Evolutionary conservation across 2,113 vertebrate genomes (phyloP).

Genomic region (Petrocephalus zakoni): DNA sequence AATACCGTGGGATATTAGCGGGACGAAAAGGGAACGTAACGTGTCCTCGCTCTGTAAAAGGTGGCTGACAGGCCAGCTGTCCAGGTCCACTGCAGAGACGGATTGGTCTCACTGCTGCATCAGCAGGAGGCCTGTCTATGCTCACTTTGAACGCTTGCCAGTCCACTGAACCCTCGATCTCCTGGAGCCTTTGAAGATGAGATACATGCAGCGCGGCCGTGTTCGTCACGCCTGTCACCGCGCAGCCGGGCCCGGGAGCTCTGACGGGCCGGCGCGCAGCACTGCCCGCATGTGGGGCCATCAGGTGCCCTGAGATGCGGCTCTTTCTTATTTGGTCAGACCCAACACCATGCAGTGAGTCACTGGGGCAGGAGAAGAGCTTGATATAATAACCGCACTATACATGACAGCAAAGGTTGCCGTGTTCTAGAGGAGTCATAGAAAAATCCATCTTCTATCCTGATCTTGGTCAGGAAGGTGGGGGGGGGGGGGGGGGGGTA

Average conservation of each 20-base stretch:
- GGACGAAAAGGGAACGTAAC: not conserved
- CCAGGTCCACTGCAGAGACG: not conserved
- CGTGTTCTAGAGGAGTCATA: not conserved
- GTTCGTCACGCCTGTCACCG: not conserved
- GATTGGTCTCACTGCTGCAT: not conserved
- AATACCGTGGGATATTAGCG: not conserved
- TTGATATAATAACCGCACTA: not conserved
- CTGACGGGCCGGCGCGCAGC: not conserved
- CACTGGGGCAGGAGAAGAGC: not conserved
- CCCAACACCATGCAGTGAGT: not conserved
- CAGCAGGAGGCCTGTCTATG: not conserved
- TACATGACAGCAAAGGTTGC: not conserved
- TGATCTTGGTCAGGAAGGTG: not conserved
- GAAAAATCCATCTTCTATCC: not conserved
- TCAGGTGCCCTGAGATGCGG: not conserved
- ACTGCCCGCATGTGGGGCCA: not conserved
- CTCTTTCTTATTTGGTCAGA: not conserved
- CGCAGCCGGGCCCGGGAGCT: not conserved
- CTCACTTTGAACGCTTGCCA: not conserved
- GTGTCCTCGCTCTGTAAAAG: not conserved
- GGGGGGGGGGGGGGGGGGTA: not conserved
- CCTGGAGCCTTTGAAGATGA: not conserved
- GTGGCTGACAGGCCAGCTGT: not conserved
- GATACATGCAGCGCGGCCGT: not conserved
- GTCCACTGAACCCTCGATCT: not conserved